A percentile compares a stretch with the other conserved stretches of the same genome.
These are phyloP conservation scores for Onychomys torridus DNA, from an alignment of 2,797 vertebrate genomes.

Conservation along the genomic window DNA sequence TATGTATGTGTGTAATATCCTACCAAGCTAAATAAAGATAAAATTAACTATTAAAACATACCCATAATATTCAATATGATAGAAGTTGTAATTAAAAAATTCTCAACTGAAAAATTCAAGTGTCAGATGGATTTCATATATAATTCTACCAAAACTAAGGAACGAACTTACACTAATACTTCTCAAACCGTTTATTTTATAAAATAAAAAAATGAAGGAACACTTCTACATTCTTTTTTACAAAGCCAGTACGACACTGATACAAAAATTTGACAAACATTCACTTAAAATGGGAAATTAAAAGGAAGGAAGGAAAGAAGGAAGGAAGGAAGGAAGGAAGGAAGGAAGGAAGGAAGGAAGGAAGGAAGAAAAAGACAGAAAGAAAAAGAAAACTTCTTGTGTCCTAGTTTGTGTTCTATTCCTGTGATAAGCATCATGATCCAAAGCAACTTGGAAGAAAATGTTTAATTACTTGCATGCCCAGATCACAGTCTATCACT, in stretches of 20 bases:
- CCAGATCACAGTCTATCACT: not conserved
- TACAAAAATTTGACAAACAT: not conserved
- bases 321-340: too few relatives aligned
- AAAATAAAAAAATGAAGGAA: not conserved
- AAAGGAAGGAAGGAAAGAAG: too few relatives aligned
- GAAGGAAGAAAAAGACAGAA: fast-evolving
- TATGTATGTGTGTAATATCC: not conserved
- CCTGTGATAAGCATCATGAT: not conserved
- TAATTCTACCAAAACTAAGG: not conserved
- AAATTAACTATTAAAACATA: not conserved
- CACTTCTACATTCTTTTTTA: not conserved
- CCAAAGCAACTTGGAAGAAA: not conserved
- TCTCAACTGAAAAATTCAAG: not conserved
- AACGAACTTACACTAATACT: not conserved
- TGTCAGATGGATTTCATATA: not conserved
- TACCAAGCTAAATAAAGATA: not conserved
- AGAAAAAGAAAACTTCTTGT: not conserved
- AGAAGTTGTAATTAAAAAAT: not conserved
- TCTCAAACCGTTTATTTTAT: not conserved
- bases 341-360: too few relatives aligned
- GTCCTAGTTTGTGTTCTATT: not conserved
- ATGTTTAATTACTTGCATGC: not conserved
- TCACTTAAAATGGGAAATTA: not conserved
- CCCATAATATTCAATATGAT: not conserved
- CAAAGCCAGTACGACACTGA: not conserved